phyloP scores from a whole-genome alignment of 2,113 vertebrate genomes.

The Deroptyus accipitrinus region DNA sequence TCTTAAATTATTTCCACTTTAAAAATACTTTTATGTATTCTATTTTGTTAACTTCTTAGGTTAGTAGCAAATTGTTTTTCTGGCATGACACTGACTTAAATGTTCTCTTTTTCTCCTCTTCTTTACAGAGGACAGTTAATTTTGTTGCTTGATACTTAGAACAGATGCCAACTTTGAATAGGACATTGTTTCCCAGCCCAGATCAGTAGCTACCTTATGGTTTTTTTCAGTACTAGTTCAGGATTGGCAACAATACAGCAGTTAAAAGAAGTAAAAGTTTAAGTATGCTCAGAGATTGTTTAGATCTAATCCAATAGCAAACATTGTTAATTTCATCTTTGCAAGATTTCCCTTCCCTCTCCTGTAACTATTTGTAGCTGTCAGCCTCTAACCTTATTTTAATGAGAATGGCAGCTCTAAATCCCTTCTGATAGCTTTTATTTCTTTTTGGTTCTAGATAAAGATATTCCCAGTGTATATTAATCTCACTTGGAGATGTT shows the following conservation, averaged over 20 bases:
- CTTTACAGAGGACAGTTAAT: conserved; percentile 17
- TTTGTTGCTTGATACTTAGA: conserved; percentile 69
- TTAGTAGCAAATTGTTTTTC: conserved; percentile 54
- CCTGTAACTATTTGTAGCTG: not conserved
- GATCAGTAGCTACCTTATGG: conserved; percentile 64
- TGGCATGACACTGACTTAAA: conserved; percentile 13
- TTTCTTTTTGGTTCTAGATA: conserved; percentile 45
- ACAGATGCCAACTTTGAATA: conserved; percentile 73
- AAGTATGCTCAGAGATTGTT: not conserved
- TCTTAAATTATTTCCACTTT: conserved; percentile 58
- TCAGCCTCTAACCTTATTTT: conserved; percentile 36
- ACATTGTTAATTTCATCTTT: not conserved
- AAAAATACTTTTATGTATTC: conserved; percentile 52
- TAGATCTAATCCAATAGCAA: conserved; percentile 1
- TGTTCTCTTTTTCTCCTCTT: not conserved
- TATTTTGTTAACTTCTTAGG: conserved; percentile 38
- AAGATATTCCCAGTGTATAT: conserved; percentile 18
- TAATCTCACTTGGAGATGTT: conserved; percentile 45
- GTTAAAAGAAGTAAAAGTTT: not conserved
- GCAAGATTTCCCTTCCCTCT: not conserved
- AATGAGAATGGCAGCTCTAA: conserved; percentile 55
- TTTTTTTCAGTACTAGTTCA: conserved; percentile 4
- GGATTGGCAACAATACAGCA: conserved; percentile 3
- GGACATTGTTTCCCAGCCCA: conserved; percentile 72
- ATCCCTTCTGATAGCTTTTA: conserved; percentile 51